These are phyloP conservation scores for Habrosyne pyritoides DNA, from an alignment of 2,888 invertebrate species.

Conservation along the genomic window DNA sequence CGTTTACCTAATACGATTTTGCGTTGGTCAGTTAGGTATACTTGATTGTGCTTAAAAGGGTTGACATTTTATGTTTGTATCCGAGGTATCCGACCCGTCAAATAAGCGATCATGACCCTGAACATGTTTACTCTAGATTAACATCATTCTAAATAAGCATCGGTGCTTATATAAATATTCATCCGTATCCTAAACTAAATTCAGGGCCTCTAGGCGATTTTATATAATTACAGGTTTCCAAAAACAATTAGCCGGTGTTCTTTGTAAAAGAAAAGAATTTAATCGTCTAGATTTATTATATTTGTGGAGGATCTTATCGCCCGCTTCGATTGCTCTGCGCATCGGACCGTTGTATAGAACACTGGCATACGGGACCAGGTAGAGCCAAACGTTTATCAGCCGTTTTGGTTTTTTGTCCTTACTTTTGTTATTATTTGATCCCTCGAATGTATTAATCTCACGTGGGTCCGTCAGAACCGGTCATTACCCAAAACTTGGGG, in stretches of 20 bases:
- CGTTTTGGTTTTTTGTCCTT: slow-evolving; percentile 78
- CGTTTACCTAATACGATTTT: slow-evolving; percentile 51
- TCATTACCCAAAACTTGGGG: slow-evolving; percentile 80
- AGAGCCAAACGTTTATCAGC: slow-evolving; percentile 74
- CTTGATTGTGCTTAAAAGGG: slow-evolving; percentile 37
- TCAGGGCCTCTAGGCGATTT: slow-evolving; percentile 46
- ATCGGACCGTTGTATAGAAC: slow-evolving; percentile 51
- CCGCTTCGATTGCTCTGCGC: slow-evolving; percentile 55
- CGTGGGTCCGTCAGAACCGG: slow-evolving; percentile 73
- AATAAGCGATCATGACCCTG: slow-evolving; percentile 30
- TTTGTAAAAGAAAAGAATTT: slow-evolving; percentile 70
- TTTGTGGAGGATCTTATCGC: slow-evolving; percentile 77
- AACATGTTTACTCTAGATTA: slow-evolving; percentile 43
- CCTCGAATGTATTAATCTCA: slow-evolving; percentile 81
- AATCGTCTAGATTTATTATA: slow-evolving; percentile 80
- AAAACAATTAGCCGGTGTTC: slow-evolving; percentile 74
- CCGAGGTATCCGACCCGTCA: slow-evolving; percentile 13
- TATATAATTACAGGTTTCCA: slow-evolving; percentile 71
- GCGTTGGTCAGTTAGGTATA: slow-evolving; percentile 28
- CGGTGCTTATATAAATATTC: slow-evolving; percentile 35
- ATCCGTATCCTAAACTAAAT: slow-evolving; percentile 38
- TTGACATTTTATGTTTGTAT: slow-evolving; percentile 19
- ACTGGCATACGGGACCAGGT: slow-evolving; percentile 63
- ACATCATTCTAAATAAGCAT: slow-evolving; percentile 34
- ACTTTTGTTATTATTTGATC: slow-evolving; percentile 76